Evolutionary conservation across 2,888 invertebrate species (phyloP).

Genomic region (Macrosiphum euphorbiae): DNA sequence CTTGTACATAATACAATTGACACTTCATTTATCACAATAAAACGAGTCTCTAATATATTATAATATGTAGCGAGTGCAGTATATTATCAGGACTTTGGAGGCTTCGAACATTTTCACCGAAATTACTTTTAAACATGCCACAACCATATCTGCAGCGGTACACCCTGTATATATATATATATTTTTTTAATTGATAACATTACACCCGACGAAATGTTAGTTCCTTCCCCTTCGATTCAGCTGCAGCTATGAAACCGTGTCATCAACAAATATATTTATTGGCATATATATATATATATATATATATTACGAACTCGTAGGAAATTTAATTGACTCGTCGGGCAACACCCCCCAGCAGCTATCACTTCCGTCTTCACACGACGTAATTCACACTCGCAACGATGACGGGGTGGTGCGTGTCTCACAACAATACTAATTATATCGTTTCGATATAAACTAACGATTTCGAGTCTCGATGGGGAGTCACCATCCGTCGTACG

Average conservation of each 20-base stretch:
- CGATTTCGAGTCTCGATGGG: neutral
- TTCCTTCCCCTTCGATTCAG: neutral
- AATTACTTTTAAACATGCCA: neutral
- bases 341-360: neutral
- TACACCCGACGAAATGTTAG: neutral
- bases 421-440: constrained; percentile 4
- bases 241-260: neutral
- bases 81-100: neutral
- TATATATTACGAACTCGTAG: neutral
- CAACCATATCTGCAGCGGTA: neutral
- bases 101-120: neutral
- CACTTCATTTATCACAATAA: neutral
- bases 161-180: neutral
- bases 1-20: neutral
- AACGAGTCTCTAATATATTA: neutral
- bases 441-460: constrained; percentile 30
- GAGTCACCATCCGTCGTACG: neutral
- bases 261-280: neutral
- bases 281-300: neutral
- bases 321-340: constrained; percentile 13
- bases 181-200: neutral
- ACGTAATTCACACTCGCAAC: neutral
- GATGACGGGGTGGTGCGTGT: neutral
- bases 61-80: neutral
- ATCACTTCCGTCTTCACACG: neutral